Evolutionary conservation across 2,888 invertebrate genomes (phyloP), one percentile per base, ranked within the genome.

Genomic region (Erebia aethiops): DNA sequence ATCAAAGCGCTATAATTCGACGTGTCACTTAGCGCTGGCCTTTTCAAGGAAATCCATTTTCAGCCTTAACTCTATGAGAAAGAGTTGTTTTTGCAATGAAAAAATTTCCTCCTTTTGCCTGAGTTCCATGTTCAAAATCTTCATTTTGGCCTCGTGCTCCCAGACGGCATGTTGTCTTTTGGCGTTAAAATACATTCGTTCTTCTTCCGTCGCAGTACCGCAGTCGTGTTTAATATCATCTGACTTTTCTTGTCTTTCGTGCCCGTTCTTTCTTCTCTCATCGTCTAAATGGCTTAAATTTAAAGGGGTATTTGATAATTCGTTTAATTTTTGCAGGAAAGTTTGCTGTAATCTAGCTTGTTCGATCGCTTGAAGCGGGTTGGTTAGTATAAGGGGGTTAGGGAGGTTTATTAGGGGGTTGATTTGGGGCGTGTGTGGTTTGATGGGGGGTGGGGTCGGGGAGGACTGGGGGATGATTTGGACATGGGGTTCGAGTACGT

Each of bases 11-110:
- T 57, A n/a, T 13, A 57, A 13, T 57, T 52, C 18, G 26, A n/a
- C 13, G 14, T 60, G 46, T 81, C 83, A 89, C 78, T 94, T 93
- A 69, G 87, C 91, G 81, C 89, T 87, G 9, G 92, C 92, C 77
- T 94, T 93, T 79, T 94, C 93, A 65, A 94, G 80, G 78, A 93
- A 93, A 80, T 94, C 94, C 94, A 94, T 94, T 80, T 94, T 93
- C 77, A 94, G 82, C 75, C 92, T 81, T 71, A 94, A 75, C 81
- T 94, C 94, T 5, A 94, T 91, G 1, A 94, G 80, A 75, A 94
- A 94, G 66, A 94, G 85, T 75, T 94, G 94, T 71, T 93, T 94
- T 76, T 94, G 94, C 54, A 94, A 79, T 5, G 93, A 91, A 77
- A 93, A 94, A 64, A 94, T 93, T 74, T 94, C 94, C 68, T 94